A percentile compares a stretch with the other conserved stretches of the same genome.
Conservation (phyloP, 2,797 vertebrate species). For the Takifugu rubripes region DNA sequence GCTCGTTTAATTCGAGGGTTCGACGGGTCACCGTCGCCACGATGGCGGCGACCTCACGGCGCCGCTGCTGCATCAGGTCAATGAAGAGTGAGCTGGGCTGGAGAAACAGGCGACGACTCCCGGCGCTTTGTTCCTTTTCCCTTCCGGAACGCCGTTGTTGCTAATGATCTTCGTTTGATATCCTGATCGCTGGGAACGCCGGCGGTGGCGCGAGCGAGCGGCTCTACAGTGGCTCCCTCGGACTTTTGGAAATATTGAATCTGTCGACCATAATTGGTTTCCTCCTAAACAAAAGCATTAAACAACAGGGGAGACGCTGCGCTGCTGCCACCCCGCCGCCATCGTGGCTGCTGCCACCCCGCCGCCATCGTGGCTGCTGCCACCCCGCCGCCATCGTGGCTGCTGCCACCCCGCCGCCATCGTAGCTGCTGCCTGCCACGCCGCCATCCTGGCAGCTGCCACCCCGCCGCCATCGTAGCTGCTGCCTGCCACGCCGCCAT, state of each 20-base stretch:
- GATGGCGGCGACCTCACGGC: too few species aligned
- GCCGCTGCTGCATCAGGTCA: neutral
- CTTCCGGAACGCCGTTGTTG: constrained; percentile 10
- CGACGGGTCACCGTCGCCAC: too few species aligned
- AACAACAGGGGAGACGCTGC: constrained; percentile 66
- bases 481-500: too few species aligned
- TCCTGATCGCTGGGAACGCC: constrained; percentile 10
- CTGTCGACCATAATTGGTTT: constrained; percentile 77
- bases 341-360: constrained; percentile 57
- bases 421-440: too few species aligned
- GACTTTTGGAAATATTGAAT: constrained; percentile 66
- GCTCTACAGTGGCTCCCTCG: constrained; percentile 35
- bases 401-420: too few species aligned
- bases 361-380: too few species aligned
- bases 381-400: too few species aligned
- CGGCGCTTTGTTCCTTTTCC: constrained; percentile 20
- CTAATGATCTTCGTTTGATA: constrained; percentile 9
- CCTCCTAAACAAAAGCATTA: constrained; percentile 71
- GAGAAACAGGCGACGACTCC: constrained; percentile 6
- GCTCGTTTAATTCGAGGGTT: too few species aligned
- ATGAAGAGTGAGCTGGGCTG: neutral
- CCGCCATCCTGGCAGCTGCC: too few species aligned
- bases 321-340: constrained; percentile 61
- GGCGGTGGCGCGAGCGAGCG: too few species aligned
- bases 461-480: too few species aligned